Percentiles rank a stretch among this genome's conserved stretches.
phyloP scores from a whole-genome alignment of 1,140 invertebrate species.

The Solenopsis invicta region DNA sequence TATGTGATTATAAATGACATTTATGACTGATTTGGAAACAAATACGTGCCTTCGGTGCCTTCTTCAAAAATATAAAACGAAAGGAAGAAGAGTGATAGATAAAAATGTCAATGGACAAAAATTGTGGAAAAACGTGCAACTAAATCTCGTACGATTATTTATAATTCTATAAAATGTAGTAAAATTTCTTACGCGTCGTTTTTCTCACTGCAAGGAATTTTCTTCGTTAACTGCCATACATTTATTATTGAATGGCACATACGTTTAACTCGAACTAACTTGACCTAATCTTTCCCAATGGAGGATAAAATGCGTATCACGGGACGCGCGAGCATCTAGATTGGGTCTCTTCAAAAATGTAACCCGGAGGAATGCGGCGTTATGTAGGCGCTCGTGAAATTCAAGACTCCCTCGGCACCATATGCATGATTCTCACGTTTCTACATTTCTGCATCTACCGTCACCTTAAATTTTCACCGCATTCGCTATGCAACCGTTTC shows the following conservation, averaged over 20 bases:
- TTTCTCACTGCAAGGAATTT: neutral
- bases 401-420: conserved; percentile 54
- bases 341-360: conserved; percentile 52
- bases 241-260: conserved; percentile 38
- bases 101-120: neutral
- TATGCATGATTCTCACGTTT: conserved; percentile 59
- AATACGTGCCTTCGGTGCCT: neutral
- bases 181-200: neutral
- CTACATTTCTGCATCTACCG: conserved; percentile 1
- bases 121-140: neutral
- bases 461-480: neutral
- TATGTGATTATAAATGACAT: too few relatives aligned
- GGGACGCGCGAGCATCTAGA: conserved; percentile 44
- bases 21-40: too few relatives aligned
- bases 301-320: conserved; percentile 39
- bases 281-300: conserved; percentile 24
- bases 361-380: conserved; percentile 49
- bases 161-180: neutral
- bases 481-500: conserved; percentile 26
- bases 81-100: neutral
- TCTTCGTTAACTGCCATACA: neutral
- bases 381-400: conserved; percentile 52
- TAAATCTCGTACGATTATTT: neutral
- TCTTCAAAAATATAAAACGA: neutral
- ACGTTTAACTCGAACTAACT: neutral